Percentiles rank a stretch among this genome's conserved stretches.
These are phyloP conservation scores for Zaprionus davidi DNA, from an alignment of 1,140 invertebrate genomes.

Conservation along the genomic window DNA sequence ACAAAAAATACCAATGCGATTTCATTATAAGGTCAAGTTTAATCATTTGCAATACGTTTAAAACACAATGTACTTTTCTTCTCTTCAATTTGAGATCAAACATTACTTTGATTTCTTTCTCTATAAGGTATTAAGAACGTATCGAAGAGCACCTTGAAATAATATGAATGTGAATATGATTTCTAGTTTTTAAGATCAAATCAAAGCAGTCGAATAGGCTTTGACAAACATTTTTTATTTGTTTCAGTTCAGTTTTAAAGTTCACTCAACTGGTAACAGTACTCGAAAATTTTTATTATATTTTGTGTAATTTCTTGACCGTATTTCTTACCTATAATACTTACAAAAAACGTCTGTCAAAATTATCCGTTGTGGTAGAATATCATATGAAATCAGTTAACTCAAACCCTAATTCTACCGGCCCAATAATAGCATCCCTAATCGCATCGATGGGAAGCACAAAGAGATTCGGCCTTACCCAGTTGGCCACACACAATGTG, in stretches of 20 bases:
- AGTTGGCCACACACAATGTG: constrained; percentile 18
- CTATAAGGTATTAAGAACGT: background rate
- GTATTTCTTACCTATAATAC: constrained; percentile 1
- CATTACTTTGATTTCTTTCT: too few relatives aligned
- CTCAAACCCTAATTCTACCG: too few relatives aligned
- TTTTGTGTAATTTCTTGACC: constrained; percentile 28
- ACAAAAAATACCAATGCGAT: background rate
- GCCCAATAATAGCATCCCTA: background rate
- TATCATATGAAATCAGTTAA: too few relatives aligned
- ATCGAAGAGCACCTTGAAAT: background rate
- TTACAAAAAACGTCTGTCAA: constrained; percentile 8
- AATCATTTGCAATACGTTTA: too few relatives aligned
- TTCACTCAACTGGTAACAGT: constrained; percentile 28
- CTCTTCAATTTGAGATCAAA: too few relatives aligned
- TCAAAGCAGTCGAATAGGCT: background rate
- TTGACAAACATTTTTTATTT: background rate
- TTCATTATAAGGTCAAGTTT: background rate
- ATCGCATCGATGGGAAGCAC: constrained; percentile 11
- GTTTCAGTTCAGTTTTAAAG: constrained; percentile 31
- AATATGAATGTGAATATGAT: too few relatives aligned
- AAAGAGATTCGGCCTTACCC: constrained; percentile 9
- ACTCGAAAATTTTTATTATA: constrained; percentile 27
- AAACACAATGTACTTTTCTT: too few relatives aligned
- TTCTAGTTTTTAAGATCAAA: background rate
- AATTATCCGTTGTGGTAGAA: constrained; percentile 21